These are phyloP conservation scores for Rhopalosiphum maidis DNA, from an alignment of 1,140 invertebrate species.

Conservation along the genomic window DNA sequence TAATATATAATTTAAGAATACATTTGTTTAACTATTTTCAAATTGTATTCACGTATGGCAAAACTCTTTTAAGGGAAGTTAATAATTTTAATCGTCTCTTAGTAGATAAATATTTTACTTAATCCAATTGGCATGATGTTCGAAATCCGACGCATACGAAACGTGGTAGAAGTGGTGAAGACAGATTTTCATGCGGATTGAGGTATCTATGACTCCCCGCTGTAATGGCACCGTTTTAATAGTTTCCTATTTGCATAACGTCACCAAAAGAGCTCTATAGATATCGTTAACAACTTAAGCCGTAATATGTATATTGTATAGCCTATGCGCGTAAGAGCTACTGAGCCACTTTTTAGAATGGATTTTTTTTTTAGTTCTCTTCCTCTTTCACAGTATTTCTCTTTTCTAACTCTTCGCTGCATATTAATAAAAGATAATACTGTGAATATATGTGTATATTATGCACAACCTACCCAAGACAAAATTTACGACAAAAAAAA, in stretches of 20 bases:
- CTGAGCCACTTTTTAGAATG: background rate
- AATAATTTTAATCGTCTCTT: background rate
- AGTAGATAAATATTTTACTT: background rate
- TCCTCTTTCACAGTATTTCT: background rate
- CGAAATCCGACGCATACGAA: background rate
- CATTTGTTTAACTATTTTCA: background rate
- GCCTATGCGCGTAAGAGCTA: background rate
- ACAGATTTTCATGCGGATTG: background rate
- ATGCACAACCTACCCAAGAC: background rate
- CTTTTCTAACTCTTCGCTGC: background rate
- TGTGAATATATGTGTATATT: background rate
- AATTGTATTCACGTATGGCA: background rate
- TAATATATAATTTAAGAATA: background rate
- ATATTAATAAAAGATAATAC: background rate
- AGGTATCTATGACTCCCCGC: background rate
- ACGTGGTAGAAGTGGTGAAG: background rate
- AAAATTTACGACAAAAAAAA: background rate
- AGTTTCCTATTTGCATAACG: conserved; percentile 56
- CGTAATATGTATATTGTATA: background rate
- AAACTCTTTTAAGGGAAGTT: background rate
- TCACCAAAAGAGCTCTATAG: conserved; percentile 40
- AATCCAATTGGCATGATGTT: background rate
- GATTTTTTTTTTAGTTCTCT: background rate
- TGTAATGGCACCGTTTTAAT: conserved; percentile 50
- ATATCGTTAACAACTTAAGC: conserved; percentile 57